Base-by-base conservation (phyloP, 2,797 vertebrate species). In the Hylomyscus alleni region DNA sequence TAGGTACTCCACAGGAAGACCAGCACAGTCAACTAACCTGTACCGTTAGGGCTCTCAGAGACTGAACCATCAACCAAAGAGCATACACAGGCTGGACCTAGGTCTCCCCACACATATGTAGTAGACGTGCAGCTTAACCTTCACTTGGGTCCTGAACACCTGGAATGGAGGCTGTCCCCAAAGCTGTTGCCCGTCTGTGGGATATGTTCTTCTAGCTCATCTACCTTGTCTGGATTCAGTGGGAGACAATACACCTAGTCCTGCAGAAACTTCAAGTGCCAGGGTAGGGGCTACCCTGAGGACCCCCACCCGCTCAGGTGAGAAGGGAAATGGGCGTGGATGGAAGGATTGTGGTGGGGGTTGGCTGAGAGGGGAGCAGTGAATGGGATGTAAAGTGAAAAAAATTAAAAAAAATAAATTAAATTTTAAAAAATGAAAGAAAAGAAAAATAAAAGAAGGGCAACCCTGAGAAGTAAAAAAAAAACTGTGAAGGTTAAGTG, bases 401-500 rank as follows among this genome's bases (percentile, higher is more conserved):
- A 20, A 37, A 4, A 37, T 69, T n/a, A 20, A 4, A 17, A 69
- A 69, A 72, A 72, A 20, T 37, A 20, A 37, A 72, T 72, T 72
- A 37, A 72, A 37, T 3, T 19, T 19, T 2, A 34, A 34, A 67
- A 34, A 72, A 44, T 44, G 44, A 44, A 20, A 8, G 14, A 19
- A n/a, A 86, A 93, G 40, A 93, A 93, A 92, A 47, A 77, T 22
- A 75, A 15, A 17, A 17, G 20, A 95, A 87, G 19, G 56, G 6
- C 85, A 96, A 84, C 91, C 12, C 22, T 58, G 73, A 47, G 8
- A 22, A 60, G 34, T n/a, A 90, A 95, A 77, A 54, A 52, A 52
- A 54, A 50, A 65, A 54, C 26, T 26, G 76, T 13, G 17, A 89
- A 40, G 9, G 50, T 89, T 26, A 83, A 94, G 92, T 81, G 3